These are phyloP conservation scores for Caranx melampygus DNA, from an alignment of 2,113 vertebrate genomes.

Conservation along the genomic window DNA sequence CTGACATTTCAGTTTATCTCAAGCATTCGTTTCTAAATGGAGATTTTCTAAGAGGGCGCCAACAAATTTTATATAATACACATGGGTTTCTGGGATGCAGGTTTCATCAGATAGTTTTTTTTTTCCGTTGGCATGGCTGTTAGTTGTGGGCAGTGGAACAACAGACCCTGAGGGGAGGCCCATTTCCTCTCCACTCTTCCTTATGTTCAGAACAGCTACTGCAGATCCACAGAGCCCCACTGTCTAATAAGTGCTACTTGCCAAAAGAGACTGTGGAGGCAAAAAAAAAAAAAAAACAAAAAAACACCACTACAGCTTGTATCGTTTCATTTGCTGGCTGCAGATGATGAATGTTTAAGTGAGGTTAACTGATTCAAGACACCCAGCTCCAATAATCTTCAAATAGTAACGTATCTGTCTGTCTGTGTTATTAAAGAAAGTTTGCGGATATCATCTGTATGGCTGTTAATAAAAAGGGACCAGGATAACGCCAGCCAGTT, in stretches of 20 bases:
- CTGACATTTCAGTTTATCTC: slow-evolving; percentile 13
- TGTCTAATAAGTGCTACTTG: slow-evolving; percentile 62
- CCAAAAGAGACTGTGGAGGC: slow-evolving; percentile 64
- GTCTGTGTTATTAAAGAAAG: slow-evolving; percentile 12
- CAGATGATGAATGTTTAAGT: slow-evolving; percentile 52
- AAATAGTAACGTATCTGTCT: slow-evolving; percentile 17
- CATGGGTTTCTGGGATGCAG: slow-evolving; percentile 49
- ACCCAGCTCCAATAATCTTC: slow-evolving; percentile 32
- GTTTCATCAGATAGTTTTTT: slow-evolving; percentile 54
- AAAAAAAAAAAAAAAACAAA: neutral
- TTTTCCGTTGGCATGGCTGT: slow-evolving; percentile 49
- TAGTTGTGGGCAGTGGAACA: slow-evolving; percentile 70
- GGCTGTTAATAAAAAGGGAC: neutral
- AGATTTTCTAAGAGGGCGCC: slow-evolving; percentile 46
- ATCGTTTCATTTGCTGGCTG: slow-evolving; percentile 58
- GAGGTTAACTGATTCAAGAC: slow-evolving; percentile 57
- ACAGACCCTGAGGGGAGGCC: slow-evolving; percentile 71
- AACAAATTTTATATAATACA: slow-evolving; percentile 40
- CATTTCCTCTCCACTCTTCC: slow-evolving; percentile 65
- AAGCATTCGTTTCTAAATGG: slow-evolving; percentile 1
- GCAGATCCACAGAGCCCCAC: slow-evolving; percentile 55
- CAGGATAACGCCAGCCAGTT: neutral
- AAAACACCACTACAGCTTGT: slow-evolving; percentile 44
- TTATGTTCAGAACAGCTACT: slow-evolving; percentile 70
- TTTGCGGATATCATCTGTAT: slow-evolving; percentile 15